Base-by-base conservation (phyloP, 2,797 vertebrate genomes). In the Pteronotus mesoamericanus region DNA sequence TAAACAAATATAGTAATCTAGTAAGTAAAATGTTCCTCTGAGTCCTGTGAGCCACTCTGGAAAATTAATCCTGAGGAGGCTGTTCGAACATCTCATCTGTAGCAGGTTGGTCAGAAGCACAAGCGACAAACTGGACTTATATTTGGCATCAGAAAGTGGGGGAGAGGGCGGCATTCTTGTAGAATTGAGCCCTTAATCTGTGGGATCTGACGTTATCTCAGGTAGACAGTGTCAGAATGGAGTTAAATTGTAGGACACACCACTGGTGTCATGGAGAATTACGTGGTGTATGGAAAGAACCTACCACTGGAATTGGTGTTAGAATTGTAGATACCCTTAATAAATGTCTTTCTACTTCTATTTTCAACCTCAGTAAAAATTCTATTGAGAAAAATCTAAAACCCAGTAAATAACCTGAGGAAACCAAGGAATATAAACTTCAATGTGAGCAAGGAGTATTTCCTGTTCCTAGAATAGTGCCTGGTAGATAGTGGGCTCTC, bases 331-430 rank as follows among this genome's bases (percentile, higher is more conserved):
- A 93, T 79, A 68, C 9, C 14, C 14, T 95, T 46, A 82, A 37
- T 82, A 94, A 83, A 59, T 86, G 44, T 37, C 7, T 78, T 90
- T 94, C 57, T 91, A 11, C 32, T 86, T 57, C 42, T 90, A 24
- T 80, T 94, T 79, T 94, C 14, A 83, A 84, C 22, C 21, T 84
- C 57, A 66, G 29, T 91, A 78, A 91, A 91, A 83, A 91, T 72
- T 15, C 82, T 87, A 55, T 26, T 78, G 37, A 32, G 64, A 34
- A 88, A 91, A 91, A 86, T 78, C 15, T 91, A 53, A 89, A 91
- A 74, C 34, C 44, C 44, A 37, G 18, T 68, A 32, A 94, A 80
- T 53, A 87, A 77, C 18, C 18, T 26, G 55, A 16, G 24, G 14
- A 29, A 85, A 34, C 26, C 42, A 80, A 89, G 32, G 55, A 78